phyloP scores from a whole-genome alignment of 2,113 vertebrate species.

The Cranoglanis bouderius region DNA sequence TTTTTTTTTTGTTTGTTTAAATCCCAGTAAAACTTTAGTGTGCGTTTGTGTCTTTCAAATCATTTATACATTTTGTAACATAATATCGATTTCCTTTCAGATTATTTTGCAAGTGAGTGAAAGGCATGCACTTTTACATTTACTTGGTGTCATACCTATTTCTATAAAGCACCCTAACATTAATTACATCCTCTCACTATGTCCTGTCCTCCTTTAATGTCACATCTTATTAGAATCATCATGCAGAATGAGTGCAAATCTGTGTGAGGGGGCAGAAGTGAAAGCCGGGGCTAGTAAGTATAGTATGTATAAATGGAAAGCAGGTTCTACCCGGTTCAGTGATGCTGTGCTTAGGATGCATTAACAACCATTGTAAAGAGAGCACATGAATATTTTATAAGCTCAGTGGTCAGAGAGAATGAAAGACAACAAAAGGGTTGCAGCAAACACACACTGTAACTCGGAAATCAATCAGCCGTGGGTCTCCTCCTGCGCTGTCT shows the following conservation, averaged over 20 bases:
- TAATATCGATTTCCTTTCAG: not conserved
- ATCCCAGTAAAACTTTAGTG: not conserved
- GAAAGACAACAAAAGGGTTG: slow-evolving; percentile 64
- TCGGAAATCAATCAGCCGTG: slow-evolving; percentile 63
- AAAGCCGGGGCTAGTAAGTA: slow-evolving; percentile 56
- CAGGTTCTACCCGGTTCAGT: slow-evolving; percentile 48
- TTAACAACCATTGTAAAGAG: slow-evolving; percentile 64
- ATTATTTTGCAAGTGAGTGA: not conserved
- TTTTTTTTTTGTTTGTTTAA: too few relatives aligned
- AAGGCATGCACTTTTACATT: not conserved
- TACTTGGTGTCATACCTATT: not conserved
- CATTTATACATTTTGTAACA: not conserved
- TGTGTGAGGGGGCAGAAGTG: slow-evolving; percentile 17
- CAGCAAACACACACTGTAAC: slow-evolving; percentile 46
- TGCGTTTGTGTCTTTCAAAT: not conserved
- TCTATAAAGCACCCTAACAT: slow-evolving; percentile 3
- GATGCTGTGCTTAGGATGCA: slow-evolving; percentile 60
- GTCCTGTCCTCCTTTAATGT: slow-evolving; percentile 15
- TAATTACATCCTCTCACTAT: slow-evolving; percentile 12
- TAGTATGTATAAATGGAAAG: slow-evolving; percentile 63
- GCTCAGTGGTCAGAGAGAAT: slow-evolving; percentile 62
- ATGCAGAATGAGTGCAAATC: slow-evolving; percentile 2
- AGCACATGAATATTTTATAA: slow-evolving; percentile 73
- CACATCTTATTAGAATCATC: slow-evolving; percentile 19
- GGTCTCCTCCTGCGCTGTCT: slow-evolving; percentile 49